phyloP scores from a whole-genome alignment of 2,888 invertebrate genomes.

The Lochmaea crataegi region DNA sequence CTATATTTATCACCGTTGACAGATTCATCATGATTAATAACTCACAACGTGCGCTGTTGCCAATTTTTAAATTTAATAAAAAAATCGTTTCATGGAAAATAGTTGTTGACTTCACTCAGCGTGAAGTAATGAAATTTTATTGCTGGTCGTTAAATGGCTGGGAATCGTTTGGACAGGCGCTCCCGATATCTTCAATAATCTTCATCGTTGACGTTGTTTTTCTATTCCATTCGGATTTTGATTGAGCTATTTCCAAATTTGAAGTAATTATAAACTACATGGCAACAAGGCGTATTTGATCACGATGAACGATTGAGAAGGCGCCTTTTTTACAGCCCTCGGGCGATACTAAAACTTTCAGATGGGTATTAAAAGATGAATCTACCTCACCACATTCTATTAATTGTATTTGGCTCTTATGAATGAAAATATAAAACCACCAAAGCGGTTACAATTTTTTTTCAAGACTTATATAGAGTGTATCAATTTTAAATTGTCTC shows the following conservation, averaged over 20 bases:
- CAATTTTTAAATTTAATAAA: not conserved
- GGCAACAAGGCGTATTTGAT: conserved; percentile 6
- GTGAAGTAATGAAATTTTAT: no score
- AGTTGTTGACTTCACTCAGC: not conserved
- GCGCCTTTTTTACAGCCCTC: conserved; percentile 41
- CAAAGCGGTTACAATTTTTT: no score
- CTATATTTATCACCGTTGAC: conserved; percentile 57
- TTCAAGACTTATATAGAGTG: no score
- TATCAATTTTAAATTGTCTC: no score
- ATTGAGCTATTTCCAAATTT: no score
- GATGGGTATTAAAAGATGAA: conserved; percentile 20
- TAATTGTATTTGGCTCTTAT: conserved; percentile 24
- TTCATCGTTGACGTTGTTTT: not conserved
- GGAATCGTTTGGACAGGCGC: no score
- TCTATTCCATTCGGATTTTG: no score
- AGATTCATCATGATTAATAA: conserved; percentile 59
- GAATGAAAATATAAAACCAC: conserved; percentile 22
- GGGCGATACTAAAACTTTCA: conserved; percentile 32
- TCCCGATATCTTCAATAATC: not conserved
- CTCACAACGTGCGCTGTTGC: conserved; percentile 22
- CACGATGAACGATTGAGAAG: conserved; percentile 47
- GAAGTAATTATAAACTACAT: not conserved
- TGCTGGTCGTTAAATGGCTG: no score
- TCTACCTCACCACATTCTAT: conserved; percentile 26
- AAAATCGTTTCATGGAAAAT: not conserved